phyloP scores from a whole-genome alignment of 2,797 vertebrate species.

The Tauraco hartlaubi region DNA sequence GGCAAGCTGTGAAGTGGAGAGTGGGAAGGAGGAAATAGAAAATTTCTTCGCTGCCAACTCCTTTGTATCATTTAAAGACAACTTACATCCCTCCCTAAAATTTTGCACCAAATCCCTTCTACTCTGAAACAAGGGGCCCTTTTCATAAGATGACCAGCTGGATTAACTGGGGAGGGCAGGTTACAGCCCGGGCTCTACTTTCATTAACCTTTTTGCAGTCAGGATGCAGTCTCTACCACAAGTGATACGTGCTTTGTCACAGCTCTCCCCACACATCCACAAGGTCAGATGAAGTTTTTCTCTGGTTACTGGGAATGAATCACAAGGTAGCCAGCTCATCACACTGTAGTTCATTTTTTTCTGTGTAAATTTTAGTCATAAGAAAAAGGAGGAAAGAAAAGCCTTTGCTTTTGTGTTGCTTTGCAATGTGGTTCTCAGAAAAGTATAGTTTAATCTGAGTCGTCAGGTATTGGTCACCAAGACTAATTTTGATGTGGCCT shows the following conservation, averaged over 20 bases:
- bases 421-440: neutral
- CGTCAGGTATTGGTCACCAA: neutral
- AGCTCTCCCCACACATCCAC: neutral
- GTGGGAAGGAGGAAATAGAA: conserved; percentile 48
- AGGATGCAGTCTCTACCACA: neutral
- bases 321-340: neutral
- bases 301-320: neutral
- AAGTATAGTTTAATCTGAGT: neutral
- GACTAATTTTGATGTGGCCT: conserved; percentile 25
- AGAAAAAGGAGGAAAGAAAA: neutral
- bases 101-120: neutral
- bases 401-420: neutral
- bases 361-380: neutral
- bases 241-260: neutral
- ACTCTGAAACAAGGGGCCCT: neutral
- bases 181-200: neutral
- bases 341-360: neutral
- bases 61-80: conserved; percentile 13
- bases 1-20: conserved; percentile 39
- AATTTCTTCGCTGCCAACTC: conserved; percentile 3
- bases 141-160: neutral
- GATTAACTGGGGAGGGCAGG: neutral
- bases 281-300: conserved; percentile 14
- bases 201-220: neutral
- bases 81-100: neutral